Conservation (phyloP, 2,113 vertebrate species). For the Salvelinus sp. region DNA sequence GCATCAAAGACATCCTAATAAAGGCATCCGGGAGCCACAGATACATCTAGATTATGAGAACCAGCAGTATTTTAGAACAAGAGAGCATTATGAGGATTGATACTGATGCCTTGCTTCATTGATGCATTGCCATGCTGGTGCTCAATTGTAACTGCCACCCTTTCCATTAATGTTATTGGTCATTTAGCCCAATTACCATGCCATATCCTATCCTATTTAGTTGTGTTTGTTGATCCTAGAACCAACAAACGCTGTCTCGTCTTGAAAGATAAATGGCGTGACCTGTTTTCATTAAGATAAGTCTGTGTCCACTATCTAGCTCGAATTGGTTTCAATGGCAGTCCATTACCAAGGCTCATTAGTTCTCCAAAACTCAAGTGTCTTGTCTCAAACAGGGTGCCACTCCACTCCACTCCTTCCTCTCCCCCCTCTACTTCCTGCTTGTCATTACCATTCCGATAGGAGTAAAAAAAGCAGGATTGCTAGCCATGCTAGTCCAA, state of each 20-base stretch:
- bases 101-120: neutral
- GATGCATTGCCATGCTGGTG: neutral
- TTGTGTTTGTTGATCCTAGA: neutral
- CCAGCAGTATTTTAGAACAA: conserved; percentile 21
- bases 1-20: conserved; percentile 21
- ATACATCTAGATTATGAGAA: conserved; percentile 47
- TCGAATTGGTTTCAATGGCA: no score
- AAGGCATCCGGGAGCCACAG: conserved; percentile 33
- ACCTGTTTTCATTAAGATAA: neutral
- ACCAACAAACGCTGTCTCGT: neutral
- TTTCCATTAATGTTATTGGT: neutral
- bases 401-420: neutral
- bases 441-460: conserved; percentile 39
- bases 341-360: no score
- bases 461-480: conserved; percentile 50
- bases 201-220: neutral
- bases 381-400: no score
- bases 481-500: conserved; percentile 9
- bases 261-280: neutral
- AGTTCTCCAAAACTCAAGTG: no score
- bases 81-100: conserved; percentile 17
- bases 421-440: conserved; percentile 15
- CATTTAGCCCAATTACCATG: neutral
- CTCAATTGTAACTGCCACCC: neutral
- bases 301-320: no score